Conservation (phyloP, 2,113 vertebrate genomes). For the Misgurnus mizolepis region DNA sequence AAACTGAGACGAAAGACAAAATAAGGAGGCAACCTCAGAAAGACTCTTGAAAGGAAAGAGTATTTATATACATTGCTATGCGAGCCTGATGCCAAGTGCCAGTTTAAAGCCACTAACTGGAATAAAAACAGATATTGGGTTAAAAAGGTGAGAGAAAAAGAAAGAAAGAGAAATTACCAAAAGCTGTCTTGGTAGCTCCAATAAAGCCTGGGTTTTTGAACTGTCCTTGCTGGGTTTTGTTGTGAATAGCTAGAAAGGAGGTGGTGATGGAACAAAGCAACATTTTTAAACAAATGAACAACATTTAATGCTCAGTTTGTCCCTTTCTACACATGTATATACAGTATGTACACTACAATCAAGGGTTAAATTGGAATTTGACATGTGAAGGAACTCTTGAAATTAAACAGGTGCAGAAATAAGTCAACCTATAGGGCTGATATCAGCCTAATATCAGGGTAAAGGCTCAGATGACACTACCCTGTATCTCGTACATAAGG, state of each 20-base stretch:
- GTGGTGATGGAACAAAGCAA: constrained; percentile 28
- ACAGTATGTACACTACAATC: not conserved
- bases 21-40: constrained; percentile 22
- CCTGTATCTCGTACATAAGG: no score
- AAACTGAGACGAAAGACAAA: constrained; percentile 1
- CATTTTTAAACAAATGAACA: constrained; percentile 31
- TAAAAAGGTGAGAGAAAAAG: not conserved
- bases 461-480: no score
- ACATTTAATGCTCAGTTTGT: not conserved
- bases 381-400: no score
- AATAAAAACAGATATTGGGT: constrained; percentile 28
- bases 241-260: constrained; percentile 63
- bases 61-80: constrained; percentile 4
- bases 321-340: not conserved
- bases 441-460: no score
- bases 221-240: constrained; percentile 58
- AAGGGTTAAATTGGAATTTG: not conserved
- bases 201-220: constrained; percentile 57
- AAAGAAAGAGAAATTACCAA: constrained; percentile 64
- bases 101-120: constrained; percentile 32
- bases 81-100: constrained; percentile 23
- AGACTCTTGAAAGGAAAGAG: constrained; percentile 22
- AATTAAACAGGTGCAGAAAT: no score
- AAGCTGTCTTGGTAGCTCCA: constrained; percentile 64
- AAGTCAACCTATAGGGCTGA: no score